Base-by-base conservation (phyloP, 2,888 invertebrate genomes). In the Tribolium freemani region DNA sequence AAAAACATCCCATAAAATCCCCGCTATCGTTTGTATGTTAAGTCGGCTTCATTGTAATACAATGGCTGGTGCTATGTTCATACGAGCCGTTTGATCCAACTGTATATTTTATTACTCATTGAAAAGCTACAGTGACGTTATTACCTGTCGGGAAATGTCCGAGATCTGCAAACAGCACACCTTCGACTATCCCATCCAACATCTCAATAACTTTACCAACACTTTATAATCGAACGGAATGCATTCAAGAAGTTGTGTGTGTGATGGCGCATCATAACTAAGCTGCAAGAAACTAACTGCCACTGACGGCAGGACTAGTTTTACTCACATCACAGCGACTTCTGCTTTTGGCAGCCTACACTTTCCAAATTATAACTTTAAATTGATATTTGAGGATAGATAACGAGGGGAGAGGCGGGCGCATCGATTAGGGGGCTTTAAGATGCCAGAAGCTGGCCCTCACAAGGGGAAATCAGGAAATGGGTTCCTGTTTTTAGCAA, bases 31-130 rank as follows among this genome's bases (percentile, higher is more conserved):
- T 76, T 76, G 71, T 76, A 76, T 76, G 76, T 69, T 71, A 76
- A 76, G 45, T 60, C 51, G 48, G 63, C 57, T 63, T 76, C 74
- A 76, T 76, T 76, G 76, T 76, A 76, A 76, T 76, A 76, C 76
- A 76, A 74, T 76, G 70, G 67, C 66, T 45, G 38, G 60, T 30
- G 46, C 26, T 26, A 26, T 26, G 26, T 26, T 60, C 66, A 69
- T 66, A 72, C 70, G 66, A 60, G 54, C 68, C 72, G 72, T 72
- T 73, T 73, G 54, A 64, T 66, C 50, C 66, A 26, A 56, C 9
- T 75, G 73, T 38, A 58, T 71, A 71, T 73, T 75, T 75, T 71
- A 73, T 75, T 58, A 64, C 56, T 16, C 68, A 26, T 51, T 57
- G 69, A 69, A 63, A 50, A 21, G 16, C 45, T 30, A 26, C 30